These are phyloP conservation scores for Standfussiana lucernea DNA, from an alignment of 2,888 invertebrate genomes.

Conservation along the genomic window DNA sequence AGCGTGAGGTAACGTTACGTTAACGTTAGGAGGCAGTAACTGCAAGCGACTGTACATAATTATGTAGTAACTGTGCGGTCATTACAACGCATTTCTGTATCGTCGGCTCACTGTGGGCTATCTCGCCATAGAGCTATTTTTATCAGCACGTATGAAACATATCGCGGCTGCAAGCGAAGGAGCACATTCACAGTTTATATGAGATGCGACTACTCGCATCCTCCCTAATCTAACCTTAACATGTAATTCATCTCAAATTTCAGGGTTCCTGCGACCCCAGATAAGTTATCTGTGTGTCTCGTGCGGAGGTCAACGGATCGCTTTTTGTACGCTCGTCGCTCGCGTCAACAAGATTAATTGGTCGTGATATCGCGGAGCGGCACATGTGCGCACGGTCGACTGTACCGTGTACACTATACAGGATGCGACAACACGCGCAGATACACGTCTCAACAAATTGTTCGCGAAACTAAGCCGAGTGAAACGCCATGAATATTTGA, in stretches of 20 bases:
- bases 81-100: conserved; percentile 19
- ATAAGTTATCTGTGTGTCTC: conserved; percentile 63
- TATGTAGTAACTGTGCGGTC: background rate
- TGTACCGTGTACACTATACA: conserved; percentile 14
- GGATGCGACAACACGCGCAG: background rate
- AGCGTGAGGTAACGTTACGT: background rate
- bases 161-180: background rate
- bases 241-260: conserved; percentile 63
- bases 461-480: conserved; percentile 39
- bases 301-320: conserved; percentile 61
- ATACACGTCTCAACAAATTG: conserved; percentile 48
- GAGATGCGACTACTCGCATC: conserved; percentile 2
- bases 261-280: conserved; percentile 39
- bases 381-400: conserved; percentile 33
- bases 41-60: background rate
- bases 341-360: conserved; percentile 72
- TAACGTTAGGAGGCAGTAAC: background rate
- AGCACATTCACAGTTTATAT: background rate
- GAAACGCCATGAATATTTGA: conserved; percentile 56
- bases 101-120: background rate
- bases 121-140: background rate
- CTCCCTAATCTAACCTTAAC: conserved; percentile 37
- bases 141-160: conserved; percentile 12
- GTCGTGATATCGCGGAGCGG: conserved; percentile 55
- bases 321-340: conserved; percentile 62